Evolutionary conservation across 2,888 invertebrate species (phyloP), one percentile per base, ranked within the genome.

Genomic region (Trimorus sp.): DNA sequence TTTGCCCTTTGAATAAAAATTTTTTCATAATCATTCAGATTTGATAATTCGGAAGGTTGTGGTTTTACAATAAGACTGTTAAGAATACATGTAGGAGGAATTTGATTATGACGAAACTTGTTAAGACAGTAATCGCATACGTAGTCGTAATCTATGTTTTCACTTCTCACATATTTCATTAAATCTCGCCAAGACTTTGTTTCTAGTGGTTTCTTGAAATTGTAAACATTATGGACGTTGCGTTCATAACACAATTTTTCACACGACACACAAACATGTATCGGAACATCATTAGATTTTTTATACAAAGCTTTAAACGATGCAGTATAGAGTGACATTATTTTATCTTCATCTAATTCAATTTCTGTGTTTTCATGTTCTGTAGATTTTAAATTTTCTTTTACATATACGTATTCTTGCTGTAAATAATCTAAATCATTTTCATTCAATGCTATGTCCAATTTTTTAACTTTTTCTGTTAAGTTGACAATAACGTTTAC

Each of bases 51-150:
- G 4, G 26, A 4, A 26, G 26, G 26, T 26, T 26, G 26, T 26
- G 26, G 26, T 4, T 26, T 26, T 26, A 26, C 26, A 26, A 26
- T 26, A 26, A 26, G 56, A 38, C 77, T 71, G 74, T 87, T 84
- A 48, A 84, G 68, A 56, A 85, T 45, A 63, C 82, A 85, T 7
- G 58, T 84, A 11, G 85, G 62, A 42, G 85, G 86, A 11, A 86
- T 49, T 62, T 62, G 4, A 9, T 45, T 38, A 11, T 45, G 11
- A 11, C 62, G 42, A 12, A 62, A 62, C 48, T 62, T 62, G 4
- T 16, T 14, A 9, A 74, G 9, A 36, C 74, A 45, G n/a, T 12
- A 45, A n/a, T 45, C n/a, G 45, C 45, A 45, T 45, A 45, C 45
- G 45, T 45, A 45, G 65, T 66, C 62, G 16, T 11, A 45, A 63